Evolutionary conservation across 1,140 invertebrate species (phyloP), one percentile per base, ranked within the genome.

Genomic region (Bombus consobrinus): DNA sequence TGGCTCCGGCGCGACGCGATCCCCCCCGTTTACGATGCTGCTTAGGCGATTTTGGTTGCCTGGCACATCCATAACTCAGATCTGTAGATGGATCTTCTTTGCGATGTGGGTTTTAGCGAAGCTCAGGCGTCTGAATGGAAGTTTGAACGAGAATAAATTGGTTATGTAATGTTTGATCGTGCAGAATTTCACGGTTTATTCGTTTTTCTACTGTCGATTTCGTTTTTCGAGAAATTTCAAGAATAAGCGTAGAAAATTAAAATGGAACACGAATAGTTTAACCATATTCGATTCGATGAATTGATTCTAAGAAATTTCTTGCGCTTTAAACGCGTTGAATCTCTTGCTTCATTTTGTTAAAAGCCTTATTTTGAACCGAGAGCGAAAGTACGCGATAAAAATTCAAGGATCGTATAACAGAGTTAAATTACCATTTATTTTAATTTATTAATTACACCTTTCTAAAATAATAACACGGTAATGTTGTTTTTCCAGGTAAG

Each of bases 401-500:
- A 59, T 59, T 59, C 12, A 62, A 62, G 12, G 3, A 62, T 3
- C 28, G 28, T 22, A 28, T 62, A 22, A 53, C 13, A 53, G 5
- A 0, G 6, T 53, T 53, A 22, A 8, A 53, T 53, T 53, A 1
- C 4, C 28, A n/a, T 62, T 62, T 13, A n/a, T 12, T 62, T 62
- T n/a, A 62, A n/a, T 53, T 53, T 13, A 62, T n/a, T n/a, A 62
- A 62, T 62, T 62, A n/a, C 59, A 62, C 28, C 4, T 62, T n/a
- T 62, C 10, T 3, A 8, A 59, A 59, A 59, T 12, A 62, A 34
- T 66, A 34, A 66, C 6, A 8, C 15, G 32, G n/a, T 32, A 66
- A 66, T n/a, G 34, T 25, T 37, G 9, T 68, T 68, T 37, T 81
- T 81, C 13, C 81, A 87, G 88, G 86, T 85, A 81, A 87, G 87